Conservation (phyloP, 2,113 vertebrate species). For the Potamarius usumacintae region DNA sequence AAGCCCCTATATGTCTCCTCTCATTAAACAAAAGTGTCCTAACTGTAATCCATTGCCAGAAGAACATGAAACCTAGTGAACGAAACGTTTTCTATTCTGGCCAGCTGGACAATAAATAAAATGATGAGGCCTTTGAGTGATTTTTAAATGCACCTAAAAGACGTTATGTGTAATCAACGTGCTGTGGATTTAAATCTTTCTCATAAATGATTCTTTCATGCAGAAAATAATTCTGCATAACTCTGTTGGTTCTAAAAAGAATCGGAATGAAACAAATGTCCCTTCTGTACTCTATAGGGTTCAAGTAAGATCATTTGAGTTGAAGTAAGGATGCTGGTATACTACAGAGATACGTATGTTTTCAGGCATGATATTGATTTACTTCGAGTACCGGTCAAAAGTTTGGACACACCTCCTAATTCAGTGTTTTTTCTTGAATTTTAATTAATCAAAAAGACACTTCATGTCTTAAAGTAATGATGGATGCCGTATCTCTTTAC, state of each 20-base stretch:
- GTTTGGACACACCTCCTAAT: too few relatives aligned
- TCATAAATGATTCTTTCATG: not conserved
- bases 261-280: not conserved
- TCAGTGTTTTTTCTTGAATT: too few relatives aligned
- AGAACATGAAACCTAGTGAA: not conserved
- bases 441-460: too few relatives aligned
- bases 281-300: not conserved
- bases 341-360: not conserved
- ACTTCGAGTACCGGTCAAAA: not conserved
- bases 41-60: not conserved
- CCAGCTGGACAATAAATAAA: not conserved
- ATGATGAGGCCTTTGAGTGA: not conserved
- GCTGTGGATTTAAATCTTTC: not conserved
- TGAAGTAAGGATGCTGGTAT: not conserved
- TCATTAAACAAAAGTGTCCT: not conserved
- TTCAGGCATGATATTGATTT: not conserved
- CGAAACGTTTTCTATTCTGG: not conserved
- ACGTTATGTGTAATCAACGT: not conserved
- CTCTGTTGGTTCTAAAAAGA: not conserved
- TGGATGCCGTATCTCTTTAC: too few relatives aligned
- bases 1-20: not conserved
- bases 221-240: not conserved
- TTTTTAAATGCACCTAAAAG: not conserved
- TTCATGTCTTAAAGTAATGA: too few relatives aligned
- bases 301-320: not conserved